These are phyloP conservation scores for Meiosimyza decipiens DNA, from an alignment of 2,888 invertebrate species.

Conservation along the genomic window DNA sequence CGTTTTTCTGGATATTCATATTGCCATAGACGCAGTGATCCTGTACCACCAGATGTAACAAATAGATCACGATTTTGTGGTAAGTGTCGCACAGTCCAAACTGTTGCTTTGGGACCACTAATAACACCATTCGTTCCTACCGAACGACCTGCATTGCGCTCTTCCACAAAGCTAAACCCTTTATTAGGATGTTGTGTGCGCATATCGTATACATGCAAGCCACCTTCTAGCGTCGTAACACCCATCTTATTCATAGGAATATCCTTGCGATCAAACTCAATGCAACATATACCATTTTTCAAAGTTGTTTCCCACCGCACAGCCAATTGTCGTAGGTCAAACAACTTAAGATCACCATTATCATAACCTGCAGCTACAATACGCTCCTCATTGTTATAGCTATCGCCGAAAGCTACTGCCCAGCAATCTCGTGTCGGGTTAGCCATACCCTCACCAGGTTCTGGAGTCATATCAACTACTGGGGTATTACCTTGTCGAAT, in stretches of 20 bases:
- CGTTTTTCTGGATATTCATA: conserved; percentile 90
- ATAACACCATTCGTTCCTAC: conserved; percentile 66
- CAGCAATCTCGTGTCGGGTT: conserved; percentile 84
- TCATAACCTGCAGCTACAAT: conserved; percentile 93
- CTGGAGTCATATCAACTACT: conserved; percentile 80
- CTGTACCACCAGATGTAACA: conserved; percentile 89
- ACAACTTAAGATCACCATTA: conserved; percentile 95
- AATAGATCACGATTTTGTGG: conserved; percentile 96
- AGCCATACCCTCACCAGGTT: conserved; percentile 67
- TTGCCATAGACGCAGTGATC: conserved; percentile 94
- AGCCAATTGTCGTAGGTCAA: conserved; percentile 86
- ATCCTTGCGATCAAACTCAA: conserved; percentile 93
- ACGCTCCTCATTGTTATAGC: conserved; percentile 86
- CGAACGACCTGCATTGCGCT: conserved; percentile 65
- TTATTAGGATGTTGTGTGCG: conserved; percentile 87
- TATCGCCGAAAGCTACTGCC: conserved; percentile 92
- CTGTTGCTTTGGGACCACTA: conserved; percentile 80
- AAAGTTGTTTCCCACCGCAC: conserved; percentile 91
- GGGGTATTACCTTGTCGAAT: conserved; percentile 88
- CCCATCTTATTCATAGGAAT: conserved; percentile 96
- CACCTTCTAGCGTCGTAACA: conserved; percentile 91
- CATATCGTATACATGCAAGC: conserved; percentile 88
- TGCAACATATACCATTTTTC: conserved; percentile 88
- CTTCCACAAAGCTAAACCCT: conserved; percentile 79
- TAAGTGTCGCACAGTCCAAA: conserved; percentile 89